Evolutionary conservation across 1,140 invertebrate genomes (phyloP), one percentile per base, ranked within the genome.

Genomic region (Carposina sasakii): DNA sequence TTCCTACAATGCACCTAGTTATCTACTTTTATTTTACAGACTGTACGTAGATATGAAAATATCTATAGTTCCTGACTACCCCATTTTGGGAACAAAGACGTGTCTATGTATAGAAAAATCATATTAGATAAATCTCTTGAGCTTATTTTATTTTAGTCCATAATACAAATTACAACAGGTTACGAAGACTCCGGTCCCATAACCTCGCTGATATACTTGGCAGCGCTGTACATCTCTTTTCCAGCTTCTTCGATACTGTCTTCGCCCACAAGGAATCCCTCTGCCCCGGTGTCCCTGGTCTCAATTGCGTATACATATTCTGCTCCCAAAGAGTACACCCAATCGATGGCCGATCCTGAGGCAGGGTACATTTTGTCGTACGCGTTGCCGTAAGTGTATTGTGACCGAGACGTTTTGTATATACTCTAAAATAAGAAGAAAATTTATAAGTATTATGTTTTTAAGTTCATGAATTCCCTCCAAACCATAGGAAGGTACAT

Each of bases 341-440:
- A 64, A 28, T 64, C 61, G 9, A 60, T n/a, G 0, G 23, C 23
- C 0, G 61, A 23, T 0, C 57, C 57, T 9, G 54, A 41, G 0
- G 57, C 61, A 22, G 54, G 54, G 21, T 63, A 63, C 13, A 63
- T 33, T 12, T 36, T 5, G 9, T 57, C 50, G 43, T 60, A 54
- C 3, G 54, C 41, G 2, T 46, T 20, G 3, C 57, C 61, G 26
- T 10, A 42, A 16, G 16, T 53, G 37, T 54, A 63, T 10, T 8
- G 15, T 2, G 2, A 6, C 10, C 13, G 3, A 16, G 33, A 16
- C 2, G 9, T 2, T 1, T 6, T 10, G 2, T 15, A 15, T 6
- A 34, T 34, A 13, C 2, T 16, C 33, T 34, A 9, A 1, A 34
- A 16, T 10, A n/a, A n/a, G n/a, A n/a, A n/a, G n/a, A n/a, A n/a